Percentiles rank a stretch among this genome's conserved stretches.
Evolutionary conservation across 2,797 vertebrate species (phyloP).

Genomic region (Antrozous pallidus): DNA sequence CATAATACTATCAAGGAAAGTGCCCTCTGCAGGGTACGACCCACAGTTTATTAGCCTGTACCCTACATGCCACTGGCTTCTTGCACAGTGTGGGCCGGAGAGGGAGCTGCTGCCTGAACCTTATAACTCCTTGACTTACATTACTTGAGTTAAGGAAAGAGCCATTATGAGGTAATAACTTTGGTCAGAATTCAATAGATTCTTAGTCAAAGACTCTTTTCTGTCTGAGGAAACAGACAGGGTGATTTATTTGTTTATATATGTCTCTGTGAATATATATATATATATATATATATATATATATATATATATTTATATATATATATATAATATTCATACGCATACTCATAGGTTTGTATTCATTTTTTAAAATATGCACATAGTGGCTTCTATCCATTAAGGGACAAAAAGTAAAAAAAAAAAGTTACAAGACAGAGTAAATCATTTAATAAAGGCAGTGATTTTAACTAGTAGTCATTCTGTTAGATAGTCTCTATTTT

Average conservation of each 20-base stretch:
- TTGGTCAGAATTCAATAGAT: not conserved
- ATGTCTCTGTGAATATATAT: not conserved
- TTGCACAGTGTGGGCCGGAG: not conserved
- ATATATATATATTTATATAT: not conserved
- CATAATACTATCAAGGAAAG: not conserved
- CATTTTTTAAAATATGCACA: not conserved
- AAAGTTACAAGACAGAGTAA: not conserved
- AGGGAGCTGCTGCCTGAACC: not conserved
- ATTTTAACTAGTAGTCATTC: not conserved
- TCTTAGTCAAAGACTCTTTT: not conserved
- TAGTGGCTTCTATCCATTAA: not conserved
- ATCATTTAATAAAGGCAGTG: not conserved
- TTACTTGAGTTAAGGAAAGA: not conserved
- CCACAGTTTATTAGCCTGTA: not conserved
- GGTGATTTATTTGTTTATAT: not conserved
- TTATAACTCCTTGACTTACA: not conserved
- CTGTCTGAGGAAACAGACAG: not conserved
- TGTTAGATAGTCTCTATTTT: not conserved
- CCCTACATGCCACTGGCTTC: not conserved
- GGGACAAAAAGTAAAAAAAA: not conserved
- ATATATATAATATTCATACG: not conserved
- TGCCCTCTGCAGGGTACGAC: not conserved
- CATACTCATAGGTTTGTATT: not conserved
- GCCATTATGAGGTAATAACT: not conserved
- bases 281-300: not conserved